Evolutionary conservation across 2,797 vertebrate species (phyloP).

Genomic region (Ibycter americanus): DNA sequence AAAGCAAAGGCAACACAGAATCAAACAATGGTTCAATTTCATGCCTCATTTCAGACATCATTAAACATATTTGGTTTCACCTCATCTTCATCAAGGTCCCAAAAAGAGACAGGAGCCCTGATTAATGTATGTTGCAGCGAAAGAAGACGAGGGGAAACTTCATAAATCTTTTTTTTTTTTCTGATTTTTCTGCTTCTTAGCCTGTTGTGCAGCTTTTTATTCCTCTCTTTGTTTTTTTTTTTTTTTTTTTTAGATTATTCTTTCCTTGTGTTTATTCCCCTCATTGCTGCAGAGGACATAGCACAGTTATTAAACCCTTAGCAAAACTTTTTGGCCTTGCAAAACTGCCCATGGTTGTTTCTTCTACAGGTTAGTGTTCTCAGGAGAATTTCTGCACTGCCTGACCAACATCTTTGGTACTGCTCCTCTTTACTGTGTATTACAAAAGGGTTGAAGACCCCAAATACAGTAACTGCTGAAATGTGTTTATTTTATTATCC

Average conservation of each 20-base stretch:
- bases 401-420: background rate
- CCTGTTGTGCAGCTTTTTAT: background rate
- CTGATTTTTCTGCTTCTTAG: background rate
- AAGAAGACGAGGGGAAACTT: background rate
- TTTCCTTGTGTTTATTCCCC: background rate
- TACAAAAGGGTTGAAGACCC: background rate
- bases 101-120: background rate
- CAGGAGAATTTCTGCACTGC: background rate
- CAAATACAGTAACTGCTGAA: background rate
- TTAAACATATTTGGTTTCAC: constrained; percentile 37
- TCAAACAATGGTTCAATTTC: constrained; percentile 53
- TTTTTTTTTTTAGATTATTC: background rate
- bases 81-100: constrained; percentile 25
- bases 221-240: background rate
- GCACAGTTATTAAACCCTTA: background rate
- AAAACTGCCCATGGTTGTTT: background rate
- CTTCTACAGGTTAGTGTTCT: background rate
- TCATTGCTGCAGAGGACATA: background rate
- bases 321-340: background rate
- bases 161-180: background rate
- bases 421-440: background rate
- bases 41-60: constrained; percentile 47
- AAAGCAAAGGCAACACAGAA: constrained; percentile 25
- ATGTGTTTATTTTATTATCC: background rate
- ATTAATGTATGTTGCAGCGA: background rate